Evolutionary conservation across 1,140 invertebrate genomes (phyloP), one percentile per base, ranked within the genome.

Genomic region (Ridgeia piscesae): DNA sequence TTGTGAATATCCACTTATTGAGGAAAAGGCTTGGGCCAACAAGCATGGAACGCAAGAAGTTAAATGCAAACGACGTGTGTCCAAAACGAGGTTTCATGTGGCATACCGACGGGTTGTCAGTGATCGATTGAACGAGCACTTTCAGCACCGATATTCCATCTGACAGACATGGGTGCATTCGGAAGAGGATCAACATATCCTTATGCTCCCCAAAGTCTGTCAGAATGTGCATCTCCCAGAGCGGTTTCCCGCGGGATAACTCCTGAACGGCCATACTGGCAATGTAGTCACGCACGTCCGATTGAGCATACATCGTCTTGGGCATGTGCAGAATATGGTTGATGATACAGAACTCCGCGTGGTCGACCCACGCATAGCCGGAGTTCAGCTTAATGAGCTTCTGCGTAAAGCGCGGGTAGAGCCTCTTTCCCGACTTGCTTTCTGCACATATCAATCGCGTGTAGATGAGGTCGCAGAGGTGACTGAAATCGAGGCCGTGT

Each of bases 161-260:
- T 1, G 96, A 96, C n/a, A 97, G 93, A 92, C 96, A 96, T 35
- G 97, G 96, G 94, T 97, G 97, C 17, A 97, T 95, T 0, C 97
- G 94, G 21, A 97, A 94, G 33, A 97, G 94, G 6, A 97, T 95
- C 1, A 97, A 95, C 0, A 96, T 96, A 92, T 97, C 96, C 91
- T 95, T 94, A 14, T 95, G 94, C 31, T 94, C 94, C 8, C 96
- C 96, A 93, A 95, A 96, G 91, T 96, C 95, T n/a, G 95, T 94
- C 27, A 97, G 93, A 2, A 97, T 95, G 77, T 96, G 96, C 11
- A 97, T 95, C 93, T 97, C 97, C 97, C 97, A 97, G 1, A 97
- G 94, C 0, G 97, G 96, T 92, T 96, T 95, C 14, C 96, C 94
- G 27, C 94, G 91, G 0, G 95, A 93, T 34, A 97, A 93, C 1